Conservation (phyloP, 2,113 vertebrate species). For the Ptilorrhoa leucosticta region DNA sequence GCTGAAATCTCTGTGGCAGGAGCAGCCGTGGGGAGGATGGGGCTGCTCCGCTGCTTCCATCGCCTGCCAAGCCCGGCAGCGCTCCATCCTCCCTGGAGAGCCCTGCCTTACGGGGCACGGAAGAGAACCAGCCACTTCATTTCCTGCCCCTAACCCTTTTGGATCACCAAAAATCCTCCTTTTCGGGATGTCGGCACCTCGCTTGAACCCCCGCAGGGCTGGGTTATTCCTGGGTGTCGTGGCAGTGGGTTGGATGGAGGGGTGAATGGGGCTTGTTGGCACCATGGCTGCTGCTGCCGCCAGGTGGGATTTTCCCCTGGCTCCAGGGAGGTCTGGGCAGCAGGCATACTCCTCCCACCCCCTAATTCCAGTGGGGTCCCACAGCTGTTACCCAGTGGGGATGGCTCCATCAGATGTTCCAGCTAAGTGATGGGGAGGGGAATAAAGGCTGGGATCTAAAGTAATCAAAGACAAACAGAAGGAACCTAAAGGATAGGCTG, state of each 20-base stretch:
- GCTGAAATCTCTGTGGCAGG: background rate
- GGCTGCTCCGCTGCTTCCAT: background rate
- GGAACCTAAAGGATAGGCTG: background rate
- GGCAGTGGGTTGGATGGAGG: background rate
- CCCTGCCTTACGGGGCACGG: background rate
- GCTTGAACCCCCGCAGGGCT: background rate
- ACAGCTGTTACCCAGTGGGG: background rate
- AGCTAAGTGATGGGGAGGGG: background rate
- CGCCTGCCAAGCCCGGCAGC: background rate
- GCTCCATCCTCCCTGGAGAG: background rate
- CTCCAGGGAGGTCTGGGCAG: background rate
- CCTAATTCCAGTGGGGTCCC: rapidly evolving
- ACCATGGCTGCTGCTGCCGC: background rate
- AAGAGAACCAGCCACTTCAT: background rate
- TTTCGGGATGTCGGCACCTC: background rate
- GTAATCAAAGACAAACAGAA: background rate
- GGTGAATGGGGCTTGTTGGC: rapidly evolving
- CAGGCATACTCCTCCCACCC: background rate
- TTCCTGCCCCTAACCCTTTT: background rate
- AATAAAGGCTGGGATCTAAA: background rate
- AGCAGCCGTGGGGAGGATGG: background rate
- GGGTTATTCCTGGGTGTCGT: background rate
- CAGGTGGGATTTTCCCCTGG: background rate
- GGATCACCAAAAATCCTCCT: background rate
- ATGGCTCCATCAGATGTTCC: background rate